Conservation (phyloP, 92 coral and sea anemone genomes). For the Zoanthus sansibaricus region DNA sequence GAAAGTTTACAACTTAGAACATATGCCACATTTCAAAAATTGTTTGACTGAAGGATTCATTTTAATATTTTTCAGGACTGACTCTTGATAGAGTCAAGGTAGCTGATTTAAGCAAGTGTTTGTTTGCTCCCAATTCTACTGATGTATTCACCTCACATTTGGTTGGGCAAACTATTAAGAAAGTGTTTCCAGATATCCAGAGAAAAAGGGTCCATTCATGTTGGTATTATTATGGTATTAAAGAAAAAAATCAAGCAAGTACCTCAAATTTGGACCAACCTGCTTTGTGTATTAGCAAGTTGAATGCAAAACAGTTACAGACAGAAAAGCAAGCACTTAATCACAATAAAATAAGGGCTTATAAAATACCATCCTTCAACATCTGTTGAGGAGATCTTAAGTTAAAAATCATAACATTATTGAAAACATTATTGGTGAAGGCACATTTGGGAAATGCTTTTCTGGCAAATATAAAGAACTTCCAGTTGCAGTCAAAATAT, state of each 20-base stretch:
- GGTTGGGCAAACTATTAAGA: not conserved
- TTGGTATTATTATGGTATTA: slow-evolving; percentile 24
- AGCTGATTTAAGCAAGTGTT: not conserved
- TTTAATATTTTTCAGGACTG: not conserved
- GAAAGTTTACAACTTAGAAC: too few species aligned
- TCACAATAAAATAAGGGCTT: not conserved
- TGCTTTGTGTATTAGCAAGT: not conserved
- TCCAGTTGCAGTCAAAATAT: slow-evolving; percentile 10
- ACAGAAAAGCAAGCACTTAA: not conserved
- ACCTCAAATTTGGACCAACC: not conserved
- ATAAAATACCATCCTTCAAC: not conserved
- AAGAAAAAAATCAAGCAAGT: not conserved
- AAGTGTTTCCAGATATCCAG: slow-evolving; percentile 23
- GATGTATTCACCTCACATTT: not conserved
- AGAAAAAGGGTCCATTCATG: slow-evolving; percentile 9
- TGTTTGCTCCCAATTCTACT: not conserved
- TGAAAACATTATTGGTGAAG: not conserved
- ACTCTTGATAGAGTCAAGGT: not conserved
- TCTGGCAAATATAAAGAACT: not conserved
- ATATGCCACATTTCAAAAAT: too few species aligned
- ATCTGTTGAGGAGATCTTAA: not conserved
- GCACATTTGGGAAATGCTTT: slow-evolving; percentile 2
- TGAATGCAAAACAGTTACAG: not conserved
- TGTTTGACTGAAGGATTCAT: too few species aligned
- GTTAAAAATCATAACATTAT: not conserved